phyloP scores from a whole-genome alignment of 64 coral and sea anemone genomes.

The Porites australiensis region DNA sequence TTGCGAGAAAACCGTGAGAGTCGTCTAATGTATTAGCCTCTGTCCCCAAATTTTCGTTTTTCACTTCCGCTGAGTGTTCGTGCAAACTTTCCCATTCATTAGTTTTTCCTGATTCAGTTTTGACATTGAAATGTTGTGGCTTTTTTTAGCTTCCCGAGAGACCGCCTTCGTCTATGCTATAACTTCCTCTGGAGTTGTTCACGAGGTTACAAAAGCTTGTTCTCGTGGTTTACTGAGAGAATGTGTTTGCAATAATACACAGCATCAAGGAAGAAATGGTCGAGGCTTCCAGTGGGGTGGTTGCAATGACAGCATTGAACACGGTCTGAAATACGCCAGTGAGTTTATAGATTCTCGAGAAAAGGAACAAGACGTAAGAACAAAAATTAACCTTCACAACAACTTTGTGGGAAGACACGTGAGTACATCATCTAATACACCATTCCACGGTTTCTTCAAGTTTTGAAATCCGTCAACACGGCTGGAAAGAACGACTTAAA shows the following conservation, averaged over 20 bases:
- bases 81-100: not conserved
- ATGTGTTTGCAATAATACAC: slow-evolving; percentile 63
- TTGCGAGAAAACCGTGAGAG: no score
- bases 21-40: no score
- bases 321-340: slow-evolving; percentile 77
- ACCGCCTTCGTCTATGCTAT: slow-evolving; percentile 93
- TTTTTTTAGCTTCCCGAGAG: slow-evolving; percentile 78
- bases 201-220: slow-evolving; percentile 89
- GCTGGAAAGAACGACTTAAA: no score
- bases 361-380: slow-evolving; percentile 73
- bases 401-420: slow-evolving; percentile 90
- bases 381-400: slow-evolving; percentile 97
- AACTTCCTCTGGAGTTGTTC: slow-evolving; percentile 86
- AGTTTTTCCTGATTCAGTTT: not conserved
- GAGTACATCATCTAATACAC: slow-evolving; percentile 7
- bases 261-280: slow-evolving; percentile 8
- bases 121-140: not conserved
- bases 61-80: no score
- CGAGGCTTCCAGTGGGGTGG: slow-evolving; percentile 87
- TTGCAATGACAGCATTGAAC: slow-evolving; percentile 86
- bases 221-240: slow-evolving; percentile 74
- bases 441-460: no score
- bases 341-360: slow-evolving; percentile 92
- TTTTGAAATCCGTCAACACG: no score
- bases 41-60: no score